A percentile compares a stretch with the other conserved stretches of the same genome.
These are phyloP conservation scores for Drosophila sucinea DNA, from an alignment of 1,140 invertebrate genomes.

Conservation along the genomic window DNA sequence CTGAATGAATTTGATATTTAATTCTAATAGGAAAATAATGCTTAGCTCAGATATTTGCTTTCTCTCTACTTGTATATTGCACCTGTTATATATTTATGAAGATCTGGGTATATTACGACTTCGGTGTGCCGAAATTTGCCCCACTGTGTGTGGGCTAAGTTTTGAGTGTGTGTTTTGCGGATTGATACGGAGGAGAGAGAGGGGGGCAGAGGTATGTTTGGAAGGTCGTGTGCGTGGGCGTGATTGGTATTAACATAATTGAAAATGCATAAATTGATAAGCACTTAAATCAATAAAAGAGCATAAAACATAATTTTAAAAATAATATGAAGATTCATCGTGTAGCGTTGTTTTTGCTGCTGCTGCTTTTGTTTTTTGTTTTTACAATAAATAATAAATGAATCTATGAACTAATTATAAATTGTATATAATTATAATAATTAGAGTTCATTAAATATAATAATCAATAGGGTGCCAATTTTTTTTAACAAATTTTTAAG, in stretches of 20 bases:
- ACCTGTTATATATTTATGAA: no score
- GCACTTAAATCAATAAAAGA: conserved; percentile 59
- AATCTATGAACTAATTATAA: conserved; percentile 41
- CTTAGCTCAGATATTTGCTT: no score
- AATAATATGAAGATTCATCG: neutral
- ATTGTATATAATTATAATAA: conserved; percentile 33
- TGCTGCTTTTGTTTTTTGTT: neutral
- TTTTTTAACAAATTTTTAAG: conserved; percentile 53
- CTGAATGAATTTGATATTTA: no score
- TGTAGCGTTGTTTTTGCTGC: neutral
- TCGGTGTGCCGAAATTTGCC: no score
- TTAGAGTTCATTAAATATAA: conserved; percentile 5
- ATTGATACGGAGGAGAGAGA: neutral
- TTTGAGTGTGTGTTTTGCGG: no score
- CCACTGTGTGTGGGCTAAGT: no score
- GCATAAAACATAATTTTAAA: conserved; percentile 18
- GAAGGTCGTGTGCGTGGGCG: neutral
- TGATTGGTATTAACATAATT: conserved; percentile 41
- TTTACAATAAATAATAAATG: conserved; percentile 40
- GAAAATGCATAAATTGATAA: conserved; percentile 59
- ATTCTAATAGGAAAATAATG: no score
- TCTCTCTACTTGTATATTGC: no score
- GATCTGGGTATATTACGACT: no score
- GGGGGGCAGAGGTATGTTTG: neutral
- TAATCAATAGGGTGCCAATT: conserved; percentile 57